Percentiles rank a stretch among this genome's conserved stretches.
phyloP scores from a whole-genome alignment of 2,113 vertebrate genomes.

The Carassius gibelio region DNA sequence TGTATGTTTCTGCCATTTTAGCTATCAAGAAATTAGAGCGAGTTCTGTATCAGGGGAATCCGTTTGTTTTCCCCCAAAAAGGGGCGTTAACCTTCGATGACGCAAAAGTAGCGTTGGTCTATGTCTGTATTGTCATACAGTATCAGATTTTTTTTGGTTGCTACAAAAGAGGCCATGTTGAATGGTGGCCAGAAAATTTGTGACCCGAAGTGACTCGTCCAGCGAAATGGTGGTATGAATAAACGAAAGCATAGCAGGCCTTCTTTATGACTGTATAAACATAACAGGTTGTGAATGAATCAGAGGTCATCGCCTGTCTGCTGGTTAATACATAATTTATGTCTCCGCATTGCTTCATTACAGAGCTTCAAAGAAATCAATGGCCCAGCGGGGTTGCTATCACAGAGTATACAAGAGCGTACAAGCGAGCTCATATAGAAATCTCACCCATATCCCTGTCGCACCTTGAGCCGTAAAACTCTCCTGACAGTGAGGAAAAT shows the following conservation, averaged over 20 bases:
- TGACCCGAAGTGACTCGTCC: background rate
- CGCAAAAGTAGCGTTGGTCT: background rate
- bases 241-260: background rate
- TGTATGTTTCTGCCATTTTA: too few relatives aligned
- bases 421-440: background rate
- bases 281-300: conserved; percentile 43
- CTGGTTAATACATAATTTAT: conserved; percentile 30
- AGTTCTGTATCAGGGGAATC: too few relatives aligned
- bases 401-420: background rate
- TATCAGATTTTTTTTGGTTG: background rate
- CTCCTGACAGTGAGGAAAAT: conserved; percentile 89
- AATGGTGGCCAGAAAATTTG: background rate
- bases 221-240: background rate
- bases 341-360: conserved; percentile 29
- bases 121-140: background rate
- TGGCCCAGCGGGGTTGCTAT: conserved; percentile 15
- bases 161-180: background rate
- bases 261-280: conserved; percentile 32
- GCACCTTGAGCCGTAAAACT: conserved; percentile 11
- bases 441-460: conserved; percentile 7
- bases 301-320: conserved; percentile 38
- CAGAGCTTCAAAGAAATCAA: conserved; percentile 32
- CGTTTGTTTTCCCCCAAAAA: too few relatives aligned
- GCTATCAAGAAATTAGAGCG: too few relatives aligned
- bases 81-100: too few relatives aligned